Conservation (phyloP, 2,888 invertebrate genomes). For the Ormyrus nitidulus region DNA sequence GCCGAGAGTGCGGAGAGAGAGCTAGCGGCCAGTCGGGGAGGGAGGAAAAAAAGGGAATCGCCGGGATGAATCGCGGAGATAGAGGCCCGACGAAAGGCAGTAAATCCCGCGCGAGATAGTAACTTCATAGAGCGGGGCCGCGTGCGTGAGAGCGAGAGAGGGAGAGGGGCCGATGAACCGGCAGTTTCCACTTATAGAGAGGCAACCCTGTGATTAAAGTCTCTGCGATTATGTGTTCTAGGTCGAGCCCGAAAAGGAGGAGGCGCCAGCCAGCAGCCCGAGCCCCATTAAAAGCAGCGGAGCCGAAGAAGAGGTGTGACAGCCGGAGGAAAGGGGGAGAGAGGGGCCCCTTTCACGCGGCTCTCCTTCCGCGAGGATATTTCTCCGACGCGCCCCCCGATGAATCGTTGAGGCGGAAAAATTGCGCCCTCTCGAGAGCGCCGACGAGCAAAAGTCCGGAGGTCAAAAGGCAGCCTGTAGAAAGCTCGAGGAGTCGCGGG, state of each 20-base stretch:
- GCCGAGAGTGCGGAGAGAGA: constrained; percentile 9
- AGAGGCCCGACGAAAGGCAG: constrained; percentile 34
- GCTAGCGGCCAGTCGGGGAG: not conserved
- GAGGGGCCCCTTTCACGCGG: not conserved
- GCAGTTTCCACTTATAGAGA: not conserved
- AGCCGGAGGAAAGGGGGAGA: not conserved
- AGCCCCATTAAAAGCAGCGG: not conserved
- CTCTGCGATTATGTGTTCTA: constrained; percentile 44
- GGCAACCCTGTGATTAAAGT: constrained; percentile 41
- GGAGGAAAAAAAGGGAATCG: constrained; percentile 23
- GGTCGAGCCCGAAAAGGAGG: constrained; percentile 23
- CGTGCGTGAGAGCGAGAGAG: not conserved
- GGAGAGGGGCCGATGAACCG: not conserved
- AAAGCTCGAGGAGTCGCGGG: not conserved
- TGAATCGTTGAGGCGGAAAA: constrained; percentile 18
- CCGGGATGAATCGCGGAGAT: constrained; percentile 37
- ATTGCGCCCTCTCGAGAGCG: not conserved
- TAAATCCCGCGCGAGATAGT: constrained; percentile 40
- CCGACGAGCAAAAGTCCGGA: not conserved
- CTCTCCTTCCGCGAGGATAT: constrained; percentile 3
- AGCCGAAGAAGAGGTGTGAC: constrained; percentile 2
- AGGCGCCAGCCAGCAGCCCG: too few species aligned
- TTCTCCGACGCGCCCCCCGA: not conserved
- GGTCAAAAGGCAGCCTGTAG: not conserved
- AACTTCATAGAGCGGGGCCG: constrained; percentile 2